phyloP scores from a whole-genome alignment of 2,888 invertebrate genomes.

The Villa cingulata region DNA sequence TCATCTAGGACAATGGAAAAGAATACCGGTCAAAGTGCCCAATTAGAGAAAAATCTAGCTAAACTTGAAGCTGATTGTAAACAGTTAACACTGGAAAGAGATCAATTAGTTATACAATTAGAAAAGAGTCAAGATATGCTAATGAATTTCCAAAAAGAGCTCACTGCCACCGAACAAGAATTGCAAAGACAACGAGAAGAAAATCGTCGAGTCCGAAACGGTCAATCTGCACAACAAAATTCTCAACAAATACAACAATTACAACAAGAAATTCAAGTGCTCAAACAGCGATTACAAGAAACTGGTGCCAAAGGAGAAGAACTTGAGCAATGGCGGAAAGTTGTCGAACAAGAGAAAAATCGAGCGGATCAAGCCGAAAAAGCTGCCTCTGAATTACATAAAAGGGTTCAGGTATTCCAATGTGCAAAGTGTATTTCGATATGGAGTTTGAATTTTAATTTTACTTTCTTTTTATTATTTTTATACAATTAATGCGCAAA shows the following conservation, averaged over 20 bases:
- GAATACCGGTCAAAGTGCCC: constrained; percentile 63
- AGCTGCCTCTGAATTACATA: constrained; percentile 64
- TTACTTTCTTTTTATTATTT: neutral
- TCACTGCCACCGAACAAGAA: constrained; percentile 71
- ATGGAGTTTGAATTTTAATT: neutral
- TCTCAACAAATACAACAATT: constrained; percentile 61
- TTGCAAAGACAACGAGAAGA: constrained; percentile 69
- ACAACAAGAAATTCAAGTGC: constrained; percentile 45
- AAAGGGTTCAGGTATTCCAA: constrained; percentile 50
- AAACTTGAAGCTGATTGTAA: constrained; percentile 76
- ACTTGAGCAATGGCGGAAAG: constrained; percentile 67
- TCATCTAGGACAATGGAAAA: constrained; percentile 64
- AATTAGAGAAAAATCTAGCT: constrained; percentile 71
- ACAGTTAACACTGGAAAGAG: constrained; percentile 66
- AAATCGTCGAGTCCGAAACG: constrained; percentile 33
- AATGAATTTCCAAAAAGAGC: constrained; percentile 83
- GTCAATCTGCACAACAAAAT: constrained; percentile 45
- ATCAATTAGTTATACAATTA: constrained; percentile 75
- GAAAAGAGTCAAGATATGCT: constrained; percentile 89
- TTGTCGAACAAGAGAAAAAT: constrained; percentile 62
- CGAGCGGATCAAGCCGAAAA: constrained; percentile 68
- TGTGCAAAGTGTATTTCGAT: neutral
- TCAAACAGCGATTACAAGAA: constrained; percentile 60
- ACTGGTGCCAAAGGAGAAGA: constrained; percentile 51
- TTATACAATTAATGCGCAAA: constrained; percentile 18